These are phyloP conservation scores for Callithrix jacchus DNA, from an alignment of 2,113 vertebrate genomes.

Conservation along the genomic window DNA sequence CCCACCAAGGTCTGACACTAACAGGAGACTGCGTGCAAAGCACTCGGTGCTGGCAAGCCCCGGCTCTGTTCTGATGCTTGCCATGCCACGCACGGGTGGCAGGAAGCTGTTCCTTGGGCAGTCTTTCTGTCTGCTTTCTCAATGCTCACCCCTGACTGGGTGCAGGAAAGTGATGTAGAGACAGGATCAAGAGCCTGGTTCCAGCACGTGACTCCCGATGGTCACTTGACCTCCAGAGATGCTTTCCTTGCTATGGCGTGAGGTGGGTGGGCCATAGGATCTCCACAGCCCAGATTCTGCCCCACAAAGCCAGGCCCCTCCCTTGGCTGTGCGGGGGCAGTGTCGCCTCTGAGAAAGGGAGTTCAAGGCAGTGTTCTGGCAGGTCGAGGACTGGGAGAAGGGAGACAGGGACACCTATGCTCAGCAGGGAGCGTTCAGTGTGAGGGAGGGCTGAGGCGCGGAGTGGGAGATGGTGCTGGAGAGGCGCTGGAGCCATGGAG, in stretches of 20 bases:
- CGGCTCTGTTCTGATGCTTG: background rate
- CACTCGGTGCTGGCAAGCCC: background rate
- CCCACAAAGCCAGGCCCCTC: background rate
- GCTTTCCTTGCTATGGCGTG: no score
- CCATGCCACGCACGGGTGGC: rapidly evolving
- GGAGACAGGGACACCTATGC: rapidly evolving
- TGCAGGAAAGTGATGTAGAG: background rate
- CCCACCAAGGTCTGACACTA: background rate
- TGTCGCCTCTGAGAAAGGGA: background rate
- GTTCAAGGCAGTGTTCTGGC: background rate
- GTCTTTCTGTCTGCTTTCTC: background rate
- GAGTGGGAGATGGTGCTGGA: rapidly evolving
- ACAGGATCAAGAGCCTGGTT: no score
- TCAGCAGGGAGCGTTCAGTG: no score
- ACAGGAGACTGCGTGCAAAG: background rate
- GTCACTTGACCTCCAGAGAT: rapidly evolving
- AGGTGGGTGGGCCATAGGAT: rapidly evolving
- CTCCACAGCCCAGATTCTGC: background rate
- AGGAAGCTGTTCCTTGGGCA: background rate
- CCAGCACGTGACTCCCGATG: background rate
- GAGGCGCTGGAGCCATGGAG: rapidly evolving
- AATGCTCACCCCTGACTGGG: background rate
- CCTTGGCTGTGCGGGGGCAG: rapidly evolving
- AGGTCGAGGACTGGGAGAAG: background rate
- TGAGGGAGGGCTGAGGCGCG: no score